Conservation (phyloP, 2,113 vertebrate genomes). For the Laticauda laticaudata region DNA sequence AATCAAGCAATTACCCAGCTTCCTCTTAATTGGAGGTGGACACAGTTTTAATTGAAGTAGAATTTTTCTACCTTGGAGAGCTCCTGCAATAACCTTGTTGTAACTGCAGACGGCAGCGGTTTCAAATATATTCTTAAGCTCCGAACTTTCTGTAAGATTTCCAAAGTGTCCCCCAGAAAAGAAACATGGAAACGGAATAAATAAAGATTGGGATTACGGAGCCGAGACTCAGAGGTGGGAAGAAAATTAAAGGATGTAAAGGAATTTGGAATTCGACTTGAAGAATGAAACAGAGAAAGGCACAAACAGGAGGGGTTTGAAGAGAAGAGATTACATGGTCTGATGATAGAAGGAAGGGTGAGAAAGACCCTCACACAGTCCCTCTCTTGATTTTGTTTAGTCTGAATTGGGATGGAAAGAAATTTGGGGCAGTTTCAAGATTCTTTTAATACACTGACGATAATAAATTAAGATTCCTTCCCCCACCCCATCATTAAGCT, state of each 20-base stretch:
- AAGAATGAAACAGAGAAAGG: neutral
- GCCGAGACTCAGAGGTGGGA: neutral
- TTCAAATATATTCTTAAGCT: neutral
- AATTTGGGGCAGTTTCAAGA: neutral
- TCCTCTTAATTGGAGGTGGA: neutral
- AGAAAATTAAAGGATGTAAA: neutral
- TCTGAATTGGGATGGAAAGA: neutral
- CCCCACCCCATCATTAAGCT: neutral
- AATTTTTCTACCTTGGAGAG: slow-evolving; percentile 18
- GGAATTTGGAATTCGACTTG: neutral
- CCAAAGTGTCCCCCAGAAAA: neutral
- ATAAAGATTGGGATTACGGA: neutral
- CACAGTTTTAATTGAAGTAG: neutral
- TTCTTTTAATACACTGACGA: neutral
- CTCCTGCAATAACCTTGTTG: neutral
- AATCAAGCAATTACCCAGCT: neutral
- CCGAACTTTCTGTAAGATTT: neutral
- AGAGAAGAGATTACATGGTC: neutral
- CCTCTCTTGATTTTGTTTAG: neutral
- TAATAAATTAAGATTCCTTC: neutral
- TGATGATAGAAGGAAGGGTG: neutral
- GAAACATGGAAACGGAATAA: neutral
- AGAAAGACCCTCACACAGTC: neutral
- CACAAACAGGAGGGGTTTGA: neutral
- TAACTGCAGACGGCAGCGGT: slow-evolving; percentile 21